phyloP scores from a whole-genome alignment of 2,888 invertebrate species.

The Drosophila phalerata region DNA sequence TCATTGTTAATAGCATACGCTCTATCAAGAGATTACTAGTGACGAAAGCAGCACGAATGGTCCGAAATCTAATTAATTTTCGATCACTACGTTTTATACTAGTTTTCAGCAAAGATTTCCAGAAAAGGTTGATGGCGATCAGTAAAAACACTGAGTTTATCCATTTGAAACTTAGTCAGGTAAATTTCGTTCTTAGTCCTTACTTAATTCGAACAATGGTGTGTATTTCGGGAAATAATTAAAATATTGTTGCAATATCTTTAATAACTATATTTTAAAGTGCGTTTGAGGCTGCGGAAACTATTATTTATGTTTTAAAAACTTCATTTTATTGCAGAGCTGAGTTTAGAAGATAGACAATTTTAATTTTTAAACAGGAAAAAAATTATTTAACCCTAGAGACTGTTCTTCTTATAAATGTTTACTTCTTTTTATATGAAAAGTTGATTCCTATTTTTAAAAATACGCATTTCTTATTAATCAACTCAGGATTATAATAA shows the following conservation, averaged over 20 bases:
- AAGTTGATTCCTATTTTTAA: not conserved
- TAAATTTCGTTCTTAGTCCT: too few relatives aligned
- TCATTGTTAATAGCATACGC: not conserved
- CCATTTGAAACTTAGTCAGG: too few relatives aligned
- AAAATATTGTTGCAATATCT: too few relatives aligned
- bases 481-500: not conserved
- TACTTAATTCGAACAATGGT: not conserved
- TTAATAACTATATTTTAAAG: too few relatives aligned
- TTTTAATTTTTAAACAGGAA: not conserved
- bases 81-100: not conserved
- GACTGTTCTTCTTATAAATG: not conserved
- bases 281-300: too few relatives aligned
- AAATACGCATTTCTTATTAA: not conserved
- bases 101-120: too few relatives aligned
- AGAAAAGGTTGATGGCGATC: too few relatives aligned
- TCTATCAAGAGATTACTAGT: not conserved
- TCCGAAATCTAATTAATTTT: not conserved
- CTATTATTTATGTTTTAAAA: too few relatives aligned
- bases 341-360: not conserved
- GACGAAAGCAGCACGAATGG: not conserved
- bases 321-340: too few relatives aligned
- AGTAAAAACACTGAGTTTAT: too few relatives aligned
- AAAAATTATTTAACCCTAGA: not conserved
- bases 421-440: not conserved
- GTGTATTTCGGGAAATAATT: not conserved